These are phyloP conservation scores for Archilochus colubris DNA, from an alignment of 2,113 vertebrate species.

Conservation along the genomic window DNA sequence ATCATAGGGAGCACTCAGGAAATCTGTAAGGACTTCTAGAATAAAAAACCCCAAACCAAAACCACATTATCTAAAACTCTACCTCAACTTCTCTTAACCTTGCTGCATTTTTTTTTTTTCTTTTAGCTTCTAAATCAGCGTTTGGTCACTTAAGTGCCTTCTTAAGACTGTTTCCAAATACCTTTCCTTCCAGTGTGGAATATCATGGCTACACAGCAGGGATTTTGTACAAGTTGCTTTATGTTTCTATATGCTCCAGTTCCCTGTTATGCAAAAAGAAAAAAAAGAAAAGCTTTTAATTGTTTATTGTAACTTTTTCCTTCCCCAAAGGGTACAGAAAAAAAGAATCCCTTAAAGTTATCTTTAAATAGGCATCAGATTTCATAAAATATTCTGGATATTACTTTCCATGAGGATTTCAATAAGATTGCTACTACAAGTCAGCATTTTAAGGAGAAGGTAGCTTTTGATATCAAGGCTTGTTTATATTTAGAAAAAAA, in stretches of 20 bases:
- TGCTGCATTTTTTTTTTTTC: neutral
- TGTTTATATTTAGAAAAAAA: conserved; percentile 22
- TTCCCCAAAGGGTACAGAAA: neutral
- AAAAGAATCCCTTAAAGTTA: neutral
- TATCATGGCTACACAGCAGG: neutral
- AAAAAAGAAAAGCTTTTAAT: neutral
- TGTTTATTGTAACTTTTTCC: neutral
- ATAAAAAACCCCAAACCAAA: neutral
- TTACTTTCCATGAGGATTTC: neutral
- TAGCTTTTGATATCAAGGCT: conserved; percentile 27
- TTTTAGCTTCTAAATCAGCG: neutral
- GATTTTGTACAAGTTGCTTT: neutral
- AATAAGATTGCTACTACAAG: neutral
- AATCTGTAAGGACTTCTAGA: neutral
- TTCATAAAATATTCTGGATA: neutral
- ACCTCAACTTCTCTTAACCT: neutral
- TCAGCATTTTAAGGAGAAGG: conserved; percentile 48
- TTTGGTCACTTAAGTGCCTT: neutral
- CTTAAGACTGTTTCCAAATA: neutral
- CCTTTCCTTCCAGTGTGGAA: neutral
- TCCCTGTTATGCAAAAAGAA: neutral
- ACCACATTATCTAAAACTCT: neutral
- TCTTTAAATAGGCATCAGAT: neutral
- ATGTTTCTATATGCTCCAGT: neutral
- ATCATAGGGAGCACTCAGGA: neutral